These are phyloP conservation scores for Cydia strobilella DNA, from an alignment of 1,140 invertebrate species.

Conservation along the genomic window DNA sequence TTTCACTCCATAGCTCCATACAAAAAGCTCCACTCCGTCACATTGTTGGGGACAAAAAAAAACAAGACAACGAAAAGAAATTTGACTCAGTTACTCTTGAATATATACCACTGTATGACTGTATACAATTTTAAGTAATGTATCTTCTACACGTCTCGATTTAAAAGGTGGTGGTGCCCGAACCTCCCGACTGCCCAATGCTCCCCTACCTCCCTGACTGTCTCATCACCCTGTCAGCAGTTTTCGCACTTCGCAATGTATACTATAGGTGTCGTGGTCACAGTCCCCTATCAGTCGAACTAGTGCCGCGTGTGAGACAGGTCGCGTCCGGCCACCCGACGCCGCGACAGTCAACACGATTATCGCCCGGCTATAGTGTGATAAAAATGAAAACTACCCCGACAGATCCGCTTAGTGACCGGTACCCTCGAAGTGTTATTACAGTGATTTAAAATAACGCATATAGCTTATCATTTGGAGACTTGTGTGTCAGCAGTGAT, in stretches of 20 bases:
- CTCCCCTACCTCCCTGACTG: no score
- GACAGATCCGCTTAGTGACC: slow-evolving; percentile 41
- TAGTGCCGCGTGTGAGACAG: slow-evolving; percentile 40
- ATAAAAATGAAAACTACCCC: slow-evolving; percentile 55
- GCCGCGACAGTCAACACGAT: slow-evolving; percentile 47
- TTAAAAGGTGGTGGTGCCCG: no score
- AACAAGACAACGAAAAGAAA: no score
- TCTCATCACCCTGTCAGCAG: slow-evolving; percentile 50
- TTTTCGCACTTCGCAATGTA: slow-evolving; percentile 46
- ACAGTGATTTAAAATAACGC: slow-evolving; percentile 41
- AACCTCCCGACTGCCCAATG: no score
- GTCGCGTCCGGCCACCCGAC: slow-evolving; percentile 35
- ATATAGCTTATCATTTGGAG: slow-evolving; percentile 25
- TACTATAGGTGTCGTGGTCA: slow-evolving; percentile 40
- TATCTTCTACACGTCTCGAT: no score
- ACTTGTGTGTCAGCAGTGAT: slow-evolving; percentile 39
- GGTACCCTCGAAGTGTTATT: slow-evolving; percentile 38
- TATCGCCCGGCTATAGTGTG: slow-evolving; percentile 45
- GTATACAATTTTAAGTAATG: no score
- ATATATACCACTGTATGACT: no score
- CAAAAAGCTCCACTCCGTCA: no score
- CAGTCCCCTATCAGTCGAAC: slow-evolving; percentile 47
- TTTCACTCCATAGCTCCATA: no score
- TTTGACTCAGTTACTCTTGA: no score
- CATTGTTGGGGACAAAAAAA: no score